A percentile compares a stretch with the other conserved stretches of the same genome.
Evolutionary conservation across 2,797 vertebrate genomes (phyloP).

Genomic region (Aplochiton taeniatus): DNA sequence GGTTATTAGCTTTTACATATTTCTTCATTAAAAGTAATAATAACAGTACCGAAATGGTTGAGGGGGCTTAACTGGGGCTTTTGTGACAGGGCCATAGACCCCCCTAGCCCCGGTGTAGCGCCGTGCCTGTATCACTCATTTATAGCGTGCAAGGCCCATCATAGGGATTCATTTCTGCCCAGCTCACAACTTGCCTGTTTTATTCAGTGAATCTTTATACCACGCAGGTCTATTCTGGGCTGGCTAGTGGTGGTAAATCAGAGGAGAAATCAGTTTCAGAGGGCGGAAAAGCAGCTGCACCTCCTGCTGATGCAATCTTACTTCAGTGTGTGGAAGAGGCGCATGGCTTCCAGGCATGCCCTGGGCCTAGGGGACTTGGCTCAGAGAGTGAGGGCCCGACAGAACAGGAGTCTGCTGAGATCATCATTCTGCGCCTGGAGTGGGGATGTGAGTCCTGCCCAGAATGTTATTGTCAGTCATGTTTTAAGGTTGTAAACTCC

Average conservation of each 20-base stretch:
- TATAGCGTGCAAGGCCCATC: not conserved
- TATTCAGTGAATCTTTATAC: not conserved
- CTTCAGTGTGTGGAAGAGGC: slow-evolving; percentile 25
- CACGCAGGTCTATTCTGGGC: slow-evolving; percentile 10
- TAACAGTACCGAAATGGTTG: not conserved
- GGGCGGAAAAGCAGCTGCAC: not conserved
- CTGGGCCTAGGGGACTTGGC: not conserved
- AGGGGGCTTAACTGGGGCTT: too few relatives aligned
- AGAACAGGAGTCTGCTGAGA: slow-evolving; percentile 19
- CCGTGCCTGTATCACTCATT: too few relatives aligned
- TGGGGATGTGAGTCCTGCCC: not conserved
- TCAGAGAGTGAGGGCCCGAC: not conserved
- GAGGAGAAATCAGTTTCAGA: not conserved
- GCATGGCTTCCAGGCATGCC: slow-evolving; percentile 3
- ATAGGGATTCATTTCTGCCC: too few relatives aligned
- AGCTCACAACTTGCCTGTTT: not conserved
- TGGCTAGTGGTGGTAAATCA: slow-evolving; percentile 13
- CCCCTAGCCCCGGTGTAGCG: too few relatives aligned
- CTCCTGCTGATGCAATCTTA: slow-evolving; percentile 2
- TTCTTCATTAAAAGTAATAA: too few relatives aligned
- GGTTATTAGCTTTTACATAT: too few relatives aligned
- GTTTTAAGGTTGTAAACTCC: not conserved
- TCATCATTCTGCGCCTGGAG: slow-evolving; percentile 11
- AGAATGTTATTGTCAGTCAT: not conserved
- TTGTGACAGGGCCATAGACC: too few relatives aligned